A percentile compares a stretch with the other conserved stretches of the same genome.
Evolutionary conservation across 2,113 vertebrate species (phyloP).

Genomic region (Turnix velox): DNA sequence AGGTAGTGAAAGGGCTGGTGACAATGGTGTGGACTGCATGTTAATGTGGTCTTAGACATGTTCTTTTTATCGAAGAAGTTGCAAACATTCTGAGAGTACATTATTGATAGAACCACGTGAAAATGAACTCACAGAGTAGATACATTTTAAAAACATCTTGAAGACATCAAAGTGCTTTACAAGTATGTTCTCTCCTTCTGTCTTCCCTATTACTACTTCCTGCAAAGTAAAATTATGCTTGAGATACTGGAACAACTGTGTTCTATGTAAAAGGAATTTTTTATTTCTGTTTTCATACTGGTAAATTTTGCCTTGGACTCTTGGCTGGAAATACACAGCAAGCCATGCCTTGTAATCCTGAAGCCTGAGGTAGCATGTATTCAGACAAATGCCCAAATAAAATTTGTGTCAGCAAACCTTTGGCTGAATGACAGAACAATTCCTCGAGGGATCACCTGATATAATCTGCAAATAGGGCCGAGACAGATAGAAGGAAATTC

Average conservation of each 20-base stretch:
- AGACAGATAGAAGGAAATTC: neutral
- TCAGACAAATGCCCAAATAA: neutral
- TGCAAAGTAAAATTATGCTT: neutral
- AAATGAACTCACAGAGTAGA: neutral
- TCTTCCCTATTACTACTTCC: neutral
- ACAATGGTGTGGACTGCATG: neutral
- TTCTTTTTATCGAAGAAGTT: neutral
- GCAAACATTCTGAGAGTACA: neutral
- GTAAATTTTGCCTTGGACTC: neutral
- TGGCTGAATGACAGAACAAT: neutral
- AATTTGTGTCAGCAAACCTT: neutral
- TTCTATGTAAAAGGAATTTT: neutral
- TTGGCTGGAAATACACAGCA: neutral
- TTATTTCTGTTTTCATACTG: neutral
- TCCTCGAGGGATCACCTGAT: neutral
- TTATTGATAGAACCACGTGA: neutral
- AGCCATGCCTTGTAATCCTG: neutral
- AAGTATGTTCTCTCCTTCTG: neutral
- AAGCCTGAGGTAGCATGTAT: neutral
- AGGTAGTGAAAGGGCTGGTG: fast-evolving
- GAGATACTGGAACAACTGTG: neutral
- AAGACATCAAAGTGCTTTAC: neutral
- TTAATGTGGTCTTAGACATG: neutral
- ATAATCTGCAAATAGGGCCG: neutral
- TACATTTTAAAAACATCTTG: neutral